Percentiles rank a stretch among this genome's conserved stretches.
These are phyloP conservation scores for Bryconaethiops microstoma DNA, from an alignment of 2,797 vertebrate genomes.

Conservation along the genomic window DNA sequence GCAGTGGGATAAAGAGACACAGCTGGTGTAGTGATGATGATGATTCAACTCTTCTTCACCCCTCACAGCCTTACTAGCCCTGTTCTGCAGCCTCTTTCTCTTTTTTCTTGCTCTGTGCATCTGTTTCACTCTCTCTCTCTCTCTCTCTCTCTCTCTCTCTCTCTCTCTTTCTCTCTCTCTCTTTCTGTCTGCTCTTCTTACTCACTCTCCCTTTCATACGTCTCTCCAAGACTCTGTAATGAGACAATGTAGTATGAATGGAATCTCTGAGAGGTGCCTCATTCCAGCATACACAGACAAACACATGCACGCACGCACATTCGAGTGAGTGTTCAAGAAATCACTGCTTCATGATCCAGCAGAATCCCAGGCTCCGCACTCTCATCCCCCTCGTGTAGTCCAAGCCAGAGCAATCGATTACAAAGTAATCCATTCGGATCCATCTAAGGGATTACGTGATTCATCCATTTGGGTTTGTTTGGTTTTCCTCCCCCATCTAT, in stretches of 20 bases:
- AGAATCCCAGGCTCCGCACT: slow-evolving; percentile 29
- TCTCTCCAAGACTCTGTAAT: slow-evolving; percentile 60
- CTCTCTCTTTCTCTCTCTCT: slow-evolving; percentile 19
- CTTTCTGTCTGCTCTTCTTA: not conserved
- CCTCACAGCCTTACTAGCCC: slow-evolving; percentile 52
- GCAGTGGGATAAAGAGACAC: slow-evolving; percentile 31
- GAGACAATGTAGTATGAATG: slow-evolving; percentile 67
- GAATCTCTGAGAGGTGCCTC: slow-evolving; percentile 72
- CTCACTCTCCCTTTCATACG: slow-evolving; percentile 17
- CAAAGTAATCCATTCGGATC: slow-evolving; percentile 36
- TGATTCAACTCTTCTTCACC: slow-evolving; percentile 34
- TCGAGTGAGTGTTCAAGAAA: slow-evolving; percentile 47
- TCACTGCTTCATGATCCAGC: slow-evolving; percentile 39
- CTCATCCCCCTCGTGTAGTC: slow-evolving; percentile 28
- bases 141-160: slow-evolving; percentile 16
- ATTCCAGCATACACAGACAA: slow-evolving; percentile 42
- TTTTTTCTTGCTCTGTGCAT: not conserved
- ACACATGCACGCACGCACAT: slow-evolving; percentile 45
- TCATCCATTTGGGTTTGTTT: slow-evolving; percentile 57
- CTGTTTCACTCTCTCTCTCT: slow-evolving; percentile 20
- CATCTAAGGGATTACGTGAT: slow-evolving; percentile 38
- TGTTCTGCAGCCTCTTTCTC: slow-evolving; percentile 35
- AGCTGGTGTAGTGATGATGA: slow-evolving; percentile 35
- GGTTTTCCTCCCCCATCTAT: slow-evolving; percentile 61
- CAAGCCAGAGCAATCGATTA: slow-evolving; percentile 42